phyloP scores from a whole-genome alignment of 2,113 vertebrate species.

The Dendrocopos noguchii region DNA sequence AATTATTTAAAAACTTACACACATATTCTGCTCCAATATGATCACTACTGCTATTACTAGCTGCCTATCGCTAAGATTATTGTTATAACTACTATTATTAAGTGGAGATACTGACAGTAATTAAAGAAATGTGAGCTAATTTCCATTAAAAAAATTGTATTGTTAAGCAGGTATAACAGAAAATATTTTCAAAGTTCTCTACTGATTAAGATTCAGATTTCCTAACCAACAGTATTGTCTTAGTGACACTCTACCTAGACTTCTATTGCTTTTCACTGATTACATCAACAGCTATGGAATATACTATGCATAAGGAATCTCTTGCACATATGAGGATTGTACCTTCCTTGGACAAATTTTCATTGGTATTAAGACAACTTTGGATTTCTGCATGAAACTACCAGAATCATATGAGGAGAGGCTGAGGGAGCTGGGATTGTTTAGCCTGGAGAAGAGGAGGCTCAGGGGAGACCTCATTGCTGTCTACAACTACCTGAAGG shows the following conservation, averaged over 20 bases:
- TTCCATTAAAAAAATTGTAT: neutral
- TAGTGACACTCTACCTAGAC: neutral
- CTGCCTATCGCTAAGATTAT: neutral
- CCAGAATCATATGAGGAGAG: neutral
- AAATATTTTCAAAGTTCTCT: neutral
- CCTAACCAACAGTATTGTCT: neutral
- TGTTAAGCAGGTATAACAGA: neutral
- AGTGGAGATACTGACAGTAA: neutral
- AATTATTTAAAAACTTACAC: neutral
- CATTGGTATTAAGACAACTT: neutral
- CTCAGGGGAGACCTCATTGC: no score
- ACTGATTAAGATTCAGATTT: neutral
- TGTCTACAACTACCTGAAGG: no score
- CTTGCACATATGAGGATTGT: fast-evolving
- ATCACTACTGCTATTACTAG: neutral
- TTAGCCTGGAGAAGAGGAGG: no score
- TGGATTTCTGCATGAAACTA: neutral
- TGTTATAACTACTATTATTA: neutral
- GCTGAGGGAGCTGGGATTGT: no score
- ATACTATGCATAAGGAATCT: neutral
- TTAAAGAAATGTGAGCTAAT: neutral
- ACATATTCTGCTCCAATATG: neutral
- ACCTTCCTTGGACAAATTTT: neutral
- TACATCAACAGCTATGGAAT: neutral
- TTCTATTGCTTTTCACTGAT: neutral